These are phyloP conservation scores for Polyodon spathula DNA, from an alignment of 2,113 vertebrate species.

Conservation along the genomic window DNA sequence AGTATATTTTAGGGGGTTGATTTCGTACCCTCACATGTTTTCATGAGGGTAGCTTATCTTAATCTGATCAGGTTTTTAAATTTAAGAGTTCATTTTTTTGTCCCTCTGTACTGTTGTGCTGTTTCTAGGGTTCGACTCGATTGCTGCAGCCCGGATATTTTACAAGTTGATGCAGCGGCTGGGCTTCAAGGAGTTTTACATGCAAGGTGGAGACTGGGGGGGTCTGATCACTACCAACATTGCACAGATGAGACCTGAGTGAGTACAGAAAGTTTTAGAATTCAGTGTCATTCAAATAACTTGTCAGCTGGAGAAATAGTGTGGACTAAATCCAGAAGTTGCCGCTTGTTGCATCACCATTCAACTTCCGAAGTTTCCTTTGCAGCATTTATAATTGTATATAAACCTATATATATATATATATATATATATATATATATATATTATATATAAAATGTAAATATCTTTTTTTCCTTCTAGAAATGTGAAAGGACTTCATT, in stretches of 20 bases:
- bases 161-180: constrained; percentile 77
- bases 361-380: no score
- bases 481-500: constrained; percentile 68
- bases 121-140: constrained; percentile 53
- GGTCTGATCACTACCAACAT: constrained; percentile 63
- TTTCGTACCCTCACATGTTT: no score
- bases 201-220: constrained; percentile 84
- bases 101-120: constrained; percentile 7
- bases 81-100: background rate
- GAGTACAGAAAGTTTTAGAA: constrained; percentile 32
- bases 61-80: background rate
- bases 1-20: no score
- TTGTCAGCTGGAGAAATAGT: background rate
- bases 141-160: constrained; percentile 68
- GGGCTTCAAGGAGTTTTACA: constrained; percentile 72
- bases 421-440: background rate
- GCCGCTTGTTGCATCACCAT: no score
- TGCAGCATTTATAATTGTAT: no score
- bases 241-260: constrained; percentile 80
- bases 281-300: no score
- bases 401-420: background rate
- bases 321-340: background rate
- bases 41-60: no score
- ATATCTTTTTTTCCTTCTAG: constrained; percentile 32
- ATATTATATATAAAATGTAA: background rate